Conservation (phyloP, 2,797 vertebrate genomes). For the Percopsis omiscomaycus region DNA sequence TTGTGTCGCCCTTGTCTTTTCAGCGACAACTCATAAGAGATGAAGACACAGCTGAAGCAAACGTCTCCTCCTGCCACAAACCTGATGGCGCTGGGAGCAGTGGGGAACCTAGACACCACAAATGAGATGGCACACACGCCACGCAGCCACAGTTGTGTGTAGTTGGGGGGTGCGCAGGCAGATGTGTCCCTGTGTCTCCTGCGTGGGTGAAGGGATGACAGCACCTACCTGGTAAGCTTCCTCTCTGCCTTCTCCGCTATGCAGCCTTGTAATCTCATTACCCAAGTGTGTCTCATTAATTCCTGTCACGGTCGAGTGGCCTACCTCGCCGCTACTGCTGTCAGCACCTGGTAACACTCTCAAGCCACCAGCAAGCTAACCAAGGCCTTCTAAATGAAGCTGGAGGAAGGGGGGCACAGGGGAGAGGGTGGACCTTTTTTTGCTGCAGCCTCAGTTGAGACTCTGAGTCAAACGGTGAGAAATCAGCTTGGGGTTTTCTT, state of each 20-base stretch:
- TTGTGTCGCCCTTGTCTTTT: not conserved
- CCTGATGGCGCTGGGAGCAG: constrained; percentile 32
- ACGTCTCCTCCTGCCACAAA: constrained; percentile 44
- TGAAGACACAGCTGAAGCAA: constrained; percentile 42
- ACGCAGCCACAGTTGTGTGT: constrained; percentile 31
- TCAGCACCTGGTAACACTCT: constrained; percentile 45
- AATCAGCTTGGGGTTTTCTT: constrained; percentile 51
- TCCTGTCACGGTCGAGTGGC: constrained; percentile 60
- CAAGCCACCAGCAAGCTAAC: constrained; percentile 21
- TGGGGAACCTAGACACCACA: constrained; percentile 28
- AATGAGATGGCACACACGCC: constrained; percentile 60
- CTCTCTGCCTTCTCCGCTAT: constrained; percentile 40
- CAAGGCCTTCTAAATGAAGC: constrained; percentile 48
- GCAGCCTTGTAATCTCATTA: constrained; percentile 71
- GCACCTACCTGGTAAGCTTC: constrained; percentile 55
- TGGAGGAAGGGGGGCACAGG: constrained; percentile 18
- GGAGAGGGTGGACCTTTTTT: constrained; percentile 31
- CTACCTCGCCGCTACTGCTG: constrained; percentile 39
- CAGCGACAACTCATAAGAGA: constrained; percentile 26
- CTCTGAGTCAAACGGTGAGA: constrained; percentile 41
- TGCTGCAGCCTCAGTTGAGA: constrained; percentile 56
- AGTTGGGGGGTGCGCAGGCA: not conserved
- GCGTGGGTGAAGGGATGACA: constrained; percentile 34
- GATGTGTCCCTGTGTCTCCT: constrained; percentile 31
- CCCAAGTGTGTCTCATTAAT: constrained; percentile 73